A percentile compares a stretch with the other conserved stretches of the same genome.
Evolutionary conservation across 2,888 invertebrate genomes (phyloP).

Genomic region (Tupiocoris notatus): DNA sequence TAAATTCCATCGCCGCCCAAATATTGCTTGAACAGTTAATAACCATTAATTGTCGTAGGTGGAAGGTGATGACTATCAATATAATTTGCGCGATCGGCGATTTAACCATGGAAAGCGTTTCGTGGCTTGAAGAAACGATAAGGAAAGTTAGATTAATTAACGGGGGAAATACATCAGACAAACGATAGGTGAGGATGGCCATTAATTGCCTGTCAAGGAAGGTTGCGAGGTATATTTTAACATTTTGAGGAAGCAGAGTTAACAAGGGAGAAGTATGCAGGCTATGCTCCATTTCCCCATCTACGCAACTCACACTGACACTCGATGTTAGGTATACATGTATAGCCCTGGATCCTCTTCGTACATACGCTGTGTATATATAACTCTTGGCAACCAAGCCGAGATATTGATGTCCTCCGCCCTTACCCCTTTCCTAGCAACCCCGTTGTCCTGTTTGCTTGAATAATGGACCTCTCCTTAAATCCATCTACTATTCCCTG

Average conservation of each 20-base stretch:
- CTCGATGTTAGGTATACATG: not conserved
- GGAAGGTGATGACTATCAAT: too few relatives aligned
- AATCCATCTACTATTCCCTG: not conserved
- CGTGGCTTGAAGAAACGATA: not conserved
- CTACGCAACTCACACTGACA: not conserved
- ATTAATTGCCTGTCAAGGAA: not conserved
- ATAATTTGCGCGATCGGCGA: too few relatives aligned
- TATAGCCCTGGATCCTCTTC: not conserved
- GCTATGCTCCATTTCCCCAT: not conserved
- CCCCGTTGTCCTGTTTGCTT: not conserved
- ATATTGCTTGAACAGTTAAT: too few relatives aligned
- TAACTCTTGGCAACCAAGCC: not conserved
- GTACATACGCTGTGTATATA: not conserved
- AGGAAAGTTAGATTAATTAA: not conserved
- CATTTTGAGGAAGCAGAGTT: not conserved
- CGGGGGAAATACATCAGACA: not conserved
- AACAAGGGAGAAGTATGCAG: not conserved
- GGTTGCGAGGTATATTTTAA: not conserved
- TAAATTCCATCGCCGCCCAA: too few relatives aligned
- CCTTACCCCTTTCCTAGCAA: not conserved
- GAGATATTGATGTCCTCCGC: not conserved
- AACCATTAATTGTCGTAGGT: too few relatives aligned
- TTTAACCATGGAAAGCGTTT: too few relatives aligned
- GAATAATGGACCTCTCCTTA: not conserved
- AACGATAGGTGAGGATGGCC: not conserved